Evolutionary conservation across 2,797 vertebrate species (phyloP).

Genomic region (Caiman crocodilus): DNA sequence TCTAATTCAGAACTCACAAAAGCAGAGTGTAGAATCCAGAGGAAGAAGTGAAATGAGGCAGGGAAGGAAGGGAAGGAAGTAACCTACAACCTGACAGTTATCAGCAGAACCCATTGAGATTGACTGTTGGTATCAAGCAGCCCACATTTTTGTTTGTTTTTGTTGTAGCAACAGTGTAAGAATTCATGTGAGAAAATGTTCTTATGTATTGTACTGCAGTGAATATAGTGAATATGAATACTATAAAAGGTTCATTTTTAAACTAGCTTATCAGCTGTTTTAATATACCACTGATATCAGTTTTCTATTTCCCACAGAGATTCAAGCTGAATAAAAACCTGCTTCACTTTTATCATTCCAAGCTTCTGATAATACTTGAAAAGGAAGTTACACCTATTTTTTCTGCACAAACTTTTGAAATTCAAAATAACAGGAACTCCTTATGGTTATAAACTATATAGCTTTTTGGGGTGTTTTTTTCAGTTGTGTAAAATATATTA

Average conservation of each 20-base stretch:
- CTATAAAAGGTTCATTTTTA: not conserved
- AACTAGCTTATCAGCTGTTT: not conserved
- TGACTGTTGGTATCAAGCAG: not conserved
- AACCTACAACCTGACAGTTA: not conserved
- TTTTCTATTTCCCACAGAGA: slow-evolving; percentile 32
- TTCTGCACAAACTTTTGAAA: slow-evolving; percentile 27
- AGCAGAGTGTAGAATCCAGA: not conserved
- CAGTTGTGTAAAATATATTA: not conserved
- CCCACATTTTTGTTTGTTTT: not conserved
- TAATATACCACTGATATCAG: not conserved
- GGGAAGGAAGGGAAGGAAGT: not conserved
- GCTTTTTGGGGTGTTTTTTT: slow-evolving; percentile 21
- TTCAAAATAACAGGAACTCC: not conserved
- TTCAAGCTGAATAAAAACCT: not conserved
- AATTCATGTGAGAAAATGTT: not conserved
- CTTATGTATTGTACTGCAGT: not conserved
- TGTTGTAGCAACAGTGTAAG: not conserved
- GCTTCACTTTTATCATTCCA: not conserved
- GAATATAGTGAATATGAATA: not conserved
- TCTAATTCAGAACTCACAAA: not conserved
- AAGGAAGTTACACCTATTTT: not conserved
- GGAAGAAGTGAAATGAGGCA: not conserved
- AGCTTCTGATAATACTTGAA: not conserved
- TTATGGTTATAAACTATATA: not conserved
- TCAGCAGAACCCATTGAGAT: not conserved